phyloP scores from a whole-genome alignment of 1,140 invertebrate species.

The Akabosia matsudoensis region DNA sequence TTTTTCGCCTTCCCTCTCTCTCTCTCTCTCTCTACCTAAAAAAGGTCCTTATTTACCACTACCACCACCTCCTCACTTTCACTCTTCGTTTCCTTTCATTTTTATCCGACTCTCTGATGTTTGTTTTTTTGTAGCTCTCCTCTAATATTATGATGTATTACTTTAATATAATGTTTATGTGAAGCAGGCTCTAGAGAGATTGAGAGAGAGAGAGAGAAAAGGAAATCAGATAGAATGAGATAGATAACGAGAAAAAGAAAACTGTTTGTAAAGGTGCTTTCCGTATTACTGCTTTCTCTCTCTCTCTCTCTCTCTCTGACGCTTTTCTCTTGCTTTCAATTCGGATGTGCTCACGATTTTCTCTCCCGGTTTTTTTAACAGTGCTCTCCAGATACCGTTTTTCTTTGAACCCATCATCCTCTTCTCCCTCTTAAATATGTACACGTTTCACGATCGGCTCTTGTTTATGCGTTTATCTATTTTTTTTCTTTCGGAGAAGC shows the following conservation, averaged over 20 bases:
- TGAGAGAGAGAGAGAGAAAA: not conserved
- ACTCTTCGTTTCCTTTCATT: conserved; percentile 12
- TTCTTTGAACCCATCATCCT: not conserved
- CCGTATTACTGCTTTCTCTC: not conserved
- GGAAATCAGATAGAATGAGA: no score
- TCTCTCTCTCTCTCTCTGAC: not conserved
- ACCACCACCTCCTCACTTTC: not conserved
- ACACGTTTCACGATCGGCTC: conserved; percentile 11
- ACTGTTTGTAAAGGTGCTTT: not conserved
- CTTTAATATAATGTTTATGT: conserved; percentile 23
- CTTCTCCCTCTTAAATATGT: conserved; percentile 22
- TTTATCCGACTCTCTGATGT: not conserved
- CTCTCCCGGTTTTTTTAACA: not conserved
- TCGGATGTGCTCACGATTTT: not conserved
- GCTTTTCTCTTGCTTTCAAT: not conserved
- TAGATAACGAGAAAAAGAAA: not conserved
- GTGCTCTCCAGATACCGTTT: conserved; percentile 15
- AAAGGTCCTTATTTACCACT: conserved; percentile 3
- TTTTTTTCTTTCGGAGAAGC: not conserved
- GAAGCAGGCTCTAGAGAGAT: conserved; percentile 12
- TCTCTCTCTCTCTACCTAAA: no score
- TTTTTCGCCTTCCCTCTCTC: conserved; percentile 26
- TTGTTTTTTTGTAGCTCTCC: no score
- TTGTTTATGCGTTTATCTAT: conserved; percentile 18
- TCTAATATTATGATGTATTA: conserved; percentile 19